These are phyloP conservation scores for Octodon degus DNA, from an alignment of 2,113 vertebrate species.

Conservation along the genomic window DNA sequence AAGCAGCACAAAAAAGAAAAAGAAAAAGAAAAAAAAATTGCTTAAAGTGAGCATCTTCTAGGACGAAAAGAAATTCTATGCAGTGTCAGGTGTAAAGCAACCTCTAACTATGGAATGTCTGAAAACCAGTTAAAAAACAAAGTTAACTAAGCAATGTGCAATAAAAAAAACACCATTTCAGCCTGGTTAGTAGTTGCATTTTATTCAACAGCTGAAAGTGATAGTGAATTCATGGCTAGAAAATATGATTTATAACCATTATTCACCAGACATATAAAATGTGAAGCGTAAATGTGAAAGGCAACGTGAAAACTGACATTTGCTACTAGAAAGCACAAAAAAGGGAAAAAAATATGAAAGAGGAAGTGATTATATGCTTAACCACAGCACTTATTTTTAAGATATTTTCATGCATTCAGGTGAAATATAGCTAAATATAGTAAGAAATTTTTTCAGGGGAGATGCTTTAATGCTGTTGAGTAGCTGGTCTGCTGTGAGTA, in stretches of 20 bases:
- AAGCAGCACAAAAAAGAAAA: too few species aligned
- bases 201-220: slow-evolving; percentile 13
- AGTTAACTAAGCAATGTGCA: background rate
- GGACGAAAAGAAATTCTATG: background rate
- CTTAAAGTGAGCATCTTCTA: slow-evolving; percentile 4
- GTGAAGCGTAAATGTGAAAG: background rate
- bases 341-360: background rate
- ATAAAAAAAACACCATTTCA: background rate
- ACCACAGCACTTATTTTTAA: background rate
- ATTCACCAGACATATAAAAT: background rate
- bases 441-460: background rate
- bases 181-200: background rate
- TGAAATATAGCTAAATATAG: background rate
- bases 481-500: background rate
- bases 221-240: background rate
- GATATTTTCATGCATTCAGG: background rate
- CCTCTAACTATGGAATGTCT: background rate
- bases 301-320: background rate
- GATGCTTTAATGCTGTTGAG: background rate
- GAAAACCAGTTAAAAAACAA: background rate
- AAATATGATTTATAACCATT: background rate
- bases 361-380: background rate
- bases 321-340: background rate
- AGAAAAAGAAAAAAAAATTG: too few species aligned
- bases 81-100: background rate